These are phyloP conservation scores for Ancistrus triradiatus DNA, from an alignment of 2,113 vertebrate genomes.

Conservation along the genomic window DNA sequence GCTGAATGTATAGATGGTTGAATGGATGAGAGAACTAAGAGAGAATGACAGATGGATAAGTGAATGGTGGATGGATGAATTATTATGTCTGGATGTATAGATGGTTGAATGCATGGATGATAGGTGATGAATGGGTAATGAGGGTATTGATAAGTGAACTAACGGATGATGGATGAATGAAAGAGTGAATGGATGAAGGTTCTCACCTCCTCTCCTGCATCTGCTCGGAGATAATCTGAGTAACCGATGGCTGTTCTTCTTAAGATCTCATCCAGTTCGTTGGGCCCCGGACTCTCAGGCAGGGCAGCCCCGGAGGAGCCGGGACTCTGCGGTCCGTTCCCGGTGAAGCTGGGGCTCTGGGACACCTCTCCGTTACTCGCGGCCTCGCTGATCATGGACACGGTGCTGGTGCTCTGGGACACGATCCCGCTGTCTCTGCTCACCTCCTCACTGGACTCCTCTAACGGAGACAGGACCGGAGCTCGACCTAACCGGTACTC, in stretches of 20 bases:
- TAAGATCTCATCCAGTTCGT: conserved; percentile 64
- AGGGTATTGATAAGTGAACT: too few species aligned
- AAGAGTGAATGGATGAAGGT: too few species aligned
- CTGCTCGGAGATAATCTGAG: conserved; percentile 66
- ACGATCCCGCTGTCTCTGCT: conserved; percentile 86
- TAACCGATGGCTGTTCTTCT: conserved; percentile 60
- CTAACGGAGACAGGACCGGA: conserved; percentile 69
- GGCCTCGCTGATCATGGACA: conserved; percentile 79
- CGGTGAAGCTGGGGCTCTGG: conserved; percentile 65
- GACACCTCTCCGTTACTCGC: conserved; percentile 66
- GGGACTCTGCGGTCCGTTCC: conserved; percentile 27
- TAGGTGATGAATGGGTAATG: too few species aligned
- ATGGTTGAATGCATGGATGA: too few species aligned
- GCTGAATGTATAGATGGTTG: too few species aligned
- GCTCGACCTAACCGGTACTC: conserved; percentile 51
- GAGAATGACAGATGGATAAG: too few species aligned
- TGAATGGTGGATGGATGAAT: too few species aligned
- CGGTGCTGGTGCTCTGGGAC: conserved; percentile 84
- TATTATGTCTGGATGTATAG: too few species aligned
- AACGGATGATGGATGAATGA: too few species aligned
- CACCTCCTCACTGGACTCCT: conserved; percentile 64
- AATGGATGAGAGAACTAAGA: too few species aligned
- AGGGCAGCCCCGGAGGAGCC: conserved; percentile 42
- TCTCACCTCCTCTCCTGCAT: conserved; percentile 67
- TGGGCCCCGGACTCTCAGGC: conserved; percentile 29